Conservation (phyloP, 2,113 vertebrate species). For the Struthidea cinerea region DNA sequence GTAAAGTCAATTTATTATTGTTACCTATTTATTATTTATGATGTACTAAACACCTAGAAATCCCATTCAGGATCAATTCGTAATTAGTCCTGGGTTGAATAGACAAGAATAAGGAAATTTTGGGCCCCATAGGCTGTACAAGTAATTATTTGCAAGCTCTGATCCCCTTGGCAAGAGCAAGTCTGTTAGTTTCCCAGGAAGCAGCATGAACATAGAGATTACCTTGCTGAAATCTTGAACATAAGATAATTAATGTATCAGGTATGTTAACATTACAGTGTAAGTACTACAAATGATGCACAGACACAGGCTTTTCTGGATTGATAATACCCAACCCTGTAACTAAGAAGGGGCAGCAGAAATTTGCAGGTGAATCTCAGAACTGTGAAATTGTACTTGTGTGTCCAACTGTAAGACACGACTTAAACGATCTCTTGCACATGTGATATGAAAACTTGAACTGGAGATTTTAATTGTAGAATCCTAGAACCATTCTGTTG, state of each 20-base stretch:
- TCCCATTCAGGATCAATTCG: not conserved
- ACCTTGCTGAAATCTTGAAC: not conserved
- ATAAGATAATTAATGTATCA: not conserved
- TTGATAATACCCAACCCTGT: not conserved
- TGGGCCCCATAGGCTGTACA: not conserved
- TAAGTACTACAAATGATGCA: not conserved
- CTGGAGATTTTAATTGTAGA: not conserved
- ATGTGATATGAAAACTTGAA: not conserved
- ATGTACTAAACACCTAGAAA: not conserved
- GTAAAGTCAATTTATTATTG: not conserved
- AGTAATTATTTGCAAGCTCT: not conserved
- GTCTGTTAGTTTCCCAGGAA: not conserved
- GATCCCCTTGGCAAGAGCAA: not conserved
- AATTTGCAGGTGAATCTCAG: not conserved
- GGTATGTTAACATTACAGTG: not conserved
- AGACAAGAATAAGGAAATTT: not conserved
- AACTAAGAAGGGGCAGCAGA: not conserved
- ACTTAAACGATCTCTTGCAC: not conserved
- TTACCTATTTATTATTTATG: not conserved
- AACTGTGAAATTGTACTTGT: not conserved
- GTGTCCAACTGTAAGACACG: not conserved
- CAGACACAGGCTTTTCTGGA: not conserved
- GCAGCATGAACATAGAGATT: not conserved
- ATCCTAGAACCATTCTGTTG: not conserved
- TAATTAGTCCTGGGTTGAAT: not conserved